Percentiles rank a stretch among this genome's conserved stretches.
These are phyloP conservation scores for Craseonycteris thonglongyai DNA, from an alignment of 2,113 vertebrate genomes.

Conservation along the genomic window DNA sequence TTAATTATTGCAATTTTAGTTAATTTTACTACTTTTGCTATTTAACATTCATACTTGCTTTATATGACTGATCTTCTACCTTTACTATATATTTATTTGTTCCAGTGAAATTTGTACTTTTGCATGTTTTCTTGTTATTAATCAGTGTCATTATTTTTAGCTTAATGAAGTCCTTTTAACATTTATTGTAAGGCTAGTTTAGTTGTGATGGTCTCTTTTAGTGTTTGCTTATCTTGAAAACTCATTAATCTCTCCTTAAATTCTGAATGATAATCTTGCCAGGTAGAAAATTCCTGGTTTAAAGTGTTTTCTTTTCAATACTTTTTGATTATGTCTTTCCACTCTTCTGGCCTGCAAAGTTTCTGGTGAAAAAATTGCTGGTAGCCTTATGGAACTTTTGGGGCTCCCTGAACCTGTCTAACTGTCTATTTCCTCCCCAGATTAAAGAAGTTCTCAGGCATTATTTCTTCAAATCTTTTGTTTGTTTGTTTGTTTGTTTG, in stretches of 20 bases:
- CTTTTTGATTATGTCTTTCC: background rate
- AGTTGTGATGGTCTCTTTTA: background rate
- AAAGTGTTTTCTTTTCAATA: background rate
- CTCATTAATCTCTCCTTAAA: background rate
- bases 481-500: too few species aligned
- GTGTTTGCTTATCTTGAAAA: background rate
- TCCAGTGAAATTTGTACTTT: background rate
- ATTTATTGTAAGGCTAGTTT: background rate
- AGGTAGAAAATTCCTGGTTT: background rate
- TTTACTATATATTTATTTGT: background rate
- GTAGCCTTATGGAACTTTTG: background rate
- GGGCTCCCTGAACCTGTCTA: too few species aligned
- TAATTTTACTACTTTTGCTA: background rate
- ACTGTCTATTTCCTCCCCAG: too few species aligned
- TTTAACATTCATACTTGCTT: background rate
- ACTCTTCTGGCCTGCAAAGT: too few species aligned
- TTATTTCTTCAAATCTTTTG: too few species aligned
- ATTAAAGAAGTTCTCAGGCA: too few species aligned
- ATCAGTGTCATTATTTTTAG: background rate
- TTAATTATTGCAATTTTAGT: background rate
- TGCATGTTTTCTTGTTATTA: background rate
- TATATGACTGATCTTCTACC: background rate
- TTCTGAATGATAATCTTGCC: background rate
- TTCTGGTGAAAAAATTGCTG: too few species aligned
- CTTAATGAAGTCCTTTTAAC: background rate